phyloP scores from a whole-genome alignment of 2,888 invertebrate species.

The Gnatocerus cornutus region DNA sequence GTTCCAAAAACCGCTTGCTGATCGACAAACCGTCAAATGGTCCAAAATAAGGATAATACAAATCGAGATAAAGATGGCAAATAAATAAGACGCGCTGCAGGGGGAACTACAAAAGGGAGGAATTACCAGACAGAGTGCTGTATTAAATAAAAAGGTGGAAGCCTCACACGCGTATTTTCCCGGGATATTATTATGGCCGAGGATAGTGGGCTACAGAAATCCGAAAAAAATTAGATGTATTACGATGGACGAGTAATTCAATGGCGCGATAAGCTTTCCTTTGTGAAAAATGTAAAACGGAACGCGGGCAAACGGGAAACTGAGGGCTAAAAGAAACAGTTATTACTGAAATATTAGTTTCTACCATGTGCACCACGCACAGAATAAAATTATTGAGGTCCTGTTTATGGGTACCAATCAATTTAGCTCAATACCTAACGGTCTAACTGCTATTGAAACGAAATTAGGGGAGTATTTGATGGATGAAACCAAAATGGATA shows the following conservation, averaged over 20 bases:
- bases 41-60: constrained; percentile 58
- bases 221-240: constrained; percentile 9
- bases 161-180: constrained; percentile 2
- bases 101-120: constrained; percentile 9
- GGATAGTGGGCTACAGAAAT: not conserved
- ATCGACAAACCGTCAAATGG: constrained; percentile 59
- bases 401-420: too few relatives aligned
- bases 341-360: too few relatives aligned
- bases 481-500: too few relatives aligned
- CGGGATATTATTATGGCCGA: constrained; percentile 4
- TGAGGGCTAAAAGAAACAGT: too few relatives aligned
- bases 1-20: constrained; percentile 41
- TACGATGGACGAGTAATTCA: constrained; percentile 6
- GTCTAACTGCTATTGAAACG: too few relatives aligned
- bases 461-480: too few relatives aligned
- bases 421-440: too few relatives aligned
- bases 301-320: not conserved
- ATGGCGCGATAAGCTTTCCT: not conserved
- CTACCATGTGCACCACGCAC: too few relatives aligned
- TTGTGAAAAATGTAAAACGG: constrained; percentile 1
- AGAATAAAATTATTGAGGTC: too few relatives aligned
- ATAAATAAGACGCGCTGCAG: constrained; percentile 14
- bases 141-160: constrained; percentile 19
- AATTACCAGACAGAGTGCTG: constrained; percentile 13
- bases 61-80: constrained; percentile 49